phyloP scores from a whole-genome alignment of 2,113 vertebrate genomes.

The Caranx melampygus region DNA sequence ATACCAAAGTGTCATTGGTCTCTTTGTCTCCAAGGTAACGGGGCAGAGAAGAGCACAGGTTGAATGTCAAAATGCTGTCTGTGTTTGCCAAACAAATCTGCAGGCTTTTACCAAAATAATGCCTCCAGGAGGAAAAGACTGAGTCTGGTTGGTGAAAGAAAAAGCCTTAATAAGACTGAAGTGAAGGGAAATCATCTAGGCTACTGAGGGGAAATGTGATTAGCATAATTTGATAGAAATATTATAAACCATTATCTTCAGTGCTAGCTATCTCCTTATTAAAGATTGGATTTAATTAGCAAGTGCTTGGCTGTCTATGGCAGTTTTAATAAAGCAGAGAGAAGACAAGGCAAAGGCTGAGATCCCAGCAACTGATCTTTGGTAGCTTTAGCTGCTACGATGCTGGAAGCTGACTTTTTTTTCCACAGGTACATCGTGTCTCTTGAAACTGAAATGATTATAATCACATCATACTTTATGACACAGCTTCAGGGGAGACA shows the following conservation, averaged over 20 bases:
- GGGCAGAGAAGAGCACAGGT: constrained; percentile 43
- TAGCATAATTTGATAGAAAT: constrained; percentile 53
- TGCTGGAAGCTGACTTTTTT: background rate
- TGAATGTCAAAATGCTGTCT: constrained; percentile 39
- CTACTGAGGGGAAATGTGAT: constrained; percentile 28
- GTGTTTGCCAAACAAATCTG: constrained; percentile 11
- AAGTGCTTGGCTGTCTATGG: constrained; percentile 14
- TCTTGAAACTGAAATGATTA: background rate
- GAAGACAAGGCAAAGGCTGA: constrained; percentile 5
- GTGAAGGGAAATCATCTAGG: constrained; percentile 24
- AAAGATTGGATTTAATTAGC: constrained; percentile 46
- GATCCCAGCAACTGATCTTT: constrained; percentile 16
- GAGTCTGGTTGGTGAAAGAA: constrained; percentile 11
- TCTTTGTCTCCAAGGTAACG: constrained; percentile 77
- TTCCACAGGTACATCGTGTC: background rate
- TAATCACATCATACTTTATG: background rate
- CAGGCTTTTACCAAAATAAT: constrained; percentile 10
- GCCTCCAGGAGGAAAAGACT: background rate
- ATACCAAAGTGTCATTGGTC: constrained; percentile 56
- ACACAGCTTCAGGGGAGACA: background rate
- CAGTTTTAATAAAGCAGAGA: constrained; percentile 38
- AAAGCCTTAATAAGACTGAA: constrained; percentile 10
- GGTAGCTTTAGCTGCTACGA: background rate
- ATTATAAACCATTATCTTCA: constrained; percentile 34
- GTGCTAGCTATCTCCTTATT: constrained; percentile 32